Percentiles rank a stretch among this genome's conserved stretches.
Conservation (phyloP, 2,113 vertebrate genomes). For the Sterna hirundo region DNA sequence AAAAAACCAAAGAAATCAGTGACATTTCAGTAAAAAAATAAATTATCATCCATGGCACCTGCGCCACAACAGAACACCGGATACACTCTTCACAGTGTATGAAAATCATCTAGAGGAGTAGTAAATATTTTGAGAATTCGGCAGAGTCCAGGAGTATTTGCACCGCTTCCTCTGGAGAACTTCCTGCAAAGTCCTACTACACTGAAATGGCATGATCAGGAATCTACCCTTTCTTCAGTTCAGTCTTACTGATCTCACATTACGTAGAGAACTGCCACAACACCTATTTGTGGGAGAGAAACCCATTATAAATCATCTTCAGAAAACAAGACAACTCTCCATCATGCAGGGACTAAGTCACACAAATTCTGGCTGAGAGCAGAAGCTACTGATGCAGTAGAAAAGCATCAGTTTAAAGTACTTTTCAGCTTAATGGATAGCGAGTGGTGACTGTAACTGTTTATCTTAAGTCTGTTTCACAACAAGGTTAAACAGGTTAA, state of each 20-base stretch:
- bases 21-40: not conserved
- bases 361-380: not conserved
- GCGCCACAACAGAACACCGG: not conserved
- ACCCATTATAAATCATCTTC: not conserved
- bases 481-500: not conserved
- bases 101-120: not conserved
- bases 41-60: not conserved
- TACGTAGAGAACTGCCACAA: not conserved
- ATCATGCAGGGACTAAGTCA: not conserved
- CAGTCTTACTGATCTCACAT: not conserved
- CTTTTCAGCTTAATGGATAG: not conserved
- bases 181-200: not conserved
- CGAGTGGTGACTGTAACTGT: not conserved
- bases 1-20: not conserved
- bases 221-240: not conserved
- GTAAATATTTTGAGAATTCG: not conserved
- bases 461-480: not conserved
- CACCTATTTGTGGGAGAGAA: not conserved
- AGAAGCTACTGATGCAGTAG: not conserved
- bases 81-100: not conserved
- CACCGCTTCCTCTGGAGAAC: not conserved
- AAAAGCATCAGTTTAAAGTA: not conserved
- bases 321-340: not conserved
- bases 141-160: not conserved
- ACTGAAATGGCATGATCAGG: not conserved